A percentile compares a stretch with the other conserved stretches of the same genome.
Conservation (phyloP, 2,888 invertebrate species). For the Anaspis maculata region DNA sequence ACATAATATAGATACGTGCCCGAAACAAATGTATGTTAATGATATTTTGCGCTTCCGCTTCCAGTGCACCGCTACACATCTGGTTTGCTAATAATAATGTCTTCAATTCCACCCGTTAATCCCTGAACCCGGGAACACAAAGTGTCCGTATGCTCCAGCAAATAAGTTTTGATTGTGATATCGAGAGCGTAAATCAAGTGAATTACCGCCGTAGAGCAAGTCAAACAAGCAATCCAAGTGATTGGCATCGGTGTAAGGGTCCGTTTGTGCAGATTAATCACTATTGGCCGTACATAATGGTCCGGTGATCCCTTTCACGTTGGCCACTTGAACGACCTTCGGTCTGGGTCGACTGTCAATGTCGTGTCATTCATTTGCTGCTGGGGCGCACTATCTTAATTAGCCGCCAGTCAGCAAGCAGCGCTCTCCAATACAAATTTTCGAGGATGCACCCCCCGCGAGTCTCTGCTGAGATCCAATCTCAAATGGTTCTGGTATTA, state of each 20-base stretch:
- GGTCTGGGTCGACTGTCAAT: constrained; percentile 12
- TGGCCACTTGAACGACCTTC: constrained; percentile 27
- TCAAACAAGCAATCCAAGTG: constrained; percentile 32
- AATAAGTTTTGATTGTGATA: constrained; percentile 4
- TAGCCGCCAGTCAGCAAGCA: constrained; percentile 3
- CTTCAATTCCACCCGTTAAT: no score
- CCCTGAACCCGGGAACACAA: no score
- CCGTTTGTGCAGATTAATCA: constrained; percentile 35
- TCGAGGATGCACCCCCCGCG: no score
- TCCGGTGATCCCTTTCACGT: constrained; percentile 29
- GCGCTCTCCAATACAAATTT: constrained; percentile 2
- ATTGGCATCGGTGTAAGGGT: constrained; percentile 31
- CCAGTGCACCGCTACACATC: no score
- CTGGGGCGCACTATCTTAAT: constrained; percentile 14
- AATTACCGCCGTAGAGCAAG: constrained; percentile 24
- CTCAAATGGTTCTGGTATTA: no score
- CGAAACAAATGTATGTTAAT: no score
- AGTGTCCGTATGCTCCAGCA: no score
- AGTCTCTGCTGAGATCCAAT: no score
- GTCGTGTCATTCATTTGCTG: constrained; percentile 15
- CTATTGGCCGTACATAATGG: constrained; percentile 29
- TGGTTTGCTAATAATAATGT: no score
- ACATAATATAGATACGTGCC: no score
- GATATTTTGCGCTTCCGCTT: no score
- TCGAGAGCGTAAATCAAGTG: constrained; percentile 21